Evolutionary conservation across 1,140 invertebrate genomes (phyloP), one percentile per base, ranked within the genome.

Genomic region (Euwallacea similis): DNA sequence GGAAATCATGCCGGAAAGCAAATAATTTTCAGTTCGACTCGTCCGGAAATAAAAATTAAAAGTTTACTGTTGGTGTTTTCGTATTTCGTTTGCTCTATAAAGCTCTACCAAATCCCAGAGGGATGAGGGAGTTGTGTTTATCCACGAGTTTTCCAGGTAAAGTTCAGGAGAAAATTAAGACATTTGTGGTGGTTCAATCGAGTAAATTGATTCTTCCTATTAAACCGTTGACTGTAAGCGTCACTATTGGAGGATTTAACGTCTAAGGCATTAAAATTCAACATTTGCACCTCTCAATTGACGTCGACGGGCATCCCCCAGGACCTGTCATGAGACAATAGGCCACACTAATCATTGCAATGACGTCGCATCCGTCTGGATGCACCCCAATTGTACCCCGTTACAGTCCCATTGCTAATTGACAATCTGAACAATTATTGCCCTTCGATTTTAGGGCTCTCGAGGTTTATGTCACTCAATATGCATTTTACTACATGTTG

Each of bases 1-100:
- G 63, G 70, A 72, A 72, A 72, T 72, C 70, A 72, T 72, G 33
- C 64, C 64, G 69, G 69, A 71, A 63, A 71, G 69, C 61, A 71
- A 71, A 71, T 71, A 71, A 64, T 71, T 71, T 71, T 65, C 62
- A 47, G 61, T 71, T 71, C 69, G 61, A 55, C 60, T 70, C 62
- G 41, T 44, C 44, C 33, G 42, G 62, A 71, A 65, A 71, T 71
- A 71, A 71, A 71, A 71, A 71, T 71, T 71, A 71, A 71, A 71
- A 71, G 41, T 71, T 71, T 71, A 71, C 61, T 71, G 61, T 64
- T 70, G 11, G 61, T 63, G 11, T 63, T 63, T 63, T 63, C 46
- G 7, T 63, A 61, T 42, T 61, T 61, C 21, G 59, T 41, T 63
- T 63, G 61, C 44, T 43, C 42, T n/a, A 63, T 63, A 63, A 63